Conservation (phyloP, 2,113 vertebrate species). For the Trinectes maculatus region DNA sequence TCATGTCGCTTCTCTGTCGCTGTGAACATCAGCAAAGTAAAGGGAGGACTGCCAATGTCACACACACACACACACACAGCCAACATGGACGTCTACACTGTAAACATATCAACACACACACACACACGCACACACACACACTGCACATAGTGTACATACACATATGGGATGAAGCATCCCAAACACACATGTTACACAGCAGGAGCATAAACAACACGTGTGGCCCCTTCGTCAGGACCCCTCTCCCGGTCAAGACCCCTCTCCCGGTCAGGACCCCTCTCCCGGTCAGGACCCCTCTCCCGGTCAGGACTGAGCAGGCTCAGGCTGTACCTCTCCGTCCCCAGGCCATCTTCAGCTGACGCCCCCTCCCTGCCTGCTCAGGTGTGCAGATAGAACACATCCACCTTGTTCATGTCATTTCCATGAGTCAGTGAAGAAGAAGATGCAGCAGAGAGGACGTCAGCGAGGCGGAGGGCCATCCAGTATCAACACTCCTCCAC, state of each 20-base stretch:
- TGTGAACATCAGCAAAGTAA: conserved; percentile 81
- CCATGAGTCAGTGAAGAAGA: conserved; percentile 18
- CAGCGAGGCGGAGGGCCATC: conserved; percentile 26
- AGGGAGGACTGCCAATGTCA: conserved; percentile 68
- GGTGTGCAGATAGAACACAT: conserved; percentile 35
- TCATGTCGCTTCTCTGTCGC: conserved; percentile 64
- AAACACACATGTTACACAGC: conserved; percentile 51
- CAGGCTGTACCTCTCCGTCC: conserved; percentile 22
- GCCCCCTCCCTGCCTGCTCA: conserved; percentile 24
- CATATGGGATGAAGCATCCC: conserved; percentile 50
- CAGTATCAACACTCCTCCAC: conserved; percentile 9
- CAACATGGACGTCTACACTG: conserved; percentile 75
- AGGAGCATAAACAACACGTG: conserved; percentile 64
- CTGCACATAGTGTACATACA: conserved; percentile 32
- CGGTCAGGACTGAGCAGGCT: conserved; percentile 36
- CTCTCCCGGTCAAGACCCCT: too few species aligned
- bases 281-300: conserved; percentile 7
- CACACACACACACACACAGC: conserved; percentile 45
- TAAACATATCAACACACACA: conserved; percentile 79
- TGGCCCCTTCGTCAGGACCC: conserved; percentile 38
- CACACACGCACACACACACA: conserved; percentile 32
- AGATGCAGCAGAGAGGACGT: conserved; percentile 40
- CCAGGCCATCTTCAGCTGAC: conserved; percentile 26
- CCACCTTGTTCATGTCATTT: conserved; percentile 23
- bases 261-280: conserved; percentile 13